These are phyloP conservation scores for Aurelia aurita DNA, from an alignment of 30 jellyfish, hydroid and myxozoan genomes.

Conservation along the genomic window DNA sequence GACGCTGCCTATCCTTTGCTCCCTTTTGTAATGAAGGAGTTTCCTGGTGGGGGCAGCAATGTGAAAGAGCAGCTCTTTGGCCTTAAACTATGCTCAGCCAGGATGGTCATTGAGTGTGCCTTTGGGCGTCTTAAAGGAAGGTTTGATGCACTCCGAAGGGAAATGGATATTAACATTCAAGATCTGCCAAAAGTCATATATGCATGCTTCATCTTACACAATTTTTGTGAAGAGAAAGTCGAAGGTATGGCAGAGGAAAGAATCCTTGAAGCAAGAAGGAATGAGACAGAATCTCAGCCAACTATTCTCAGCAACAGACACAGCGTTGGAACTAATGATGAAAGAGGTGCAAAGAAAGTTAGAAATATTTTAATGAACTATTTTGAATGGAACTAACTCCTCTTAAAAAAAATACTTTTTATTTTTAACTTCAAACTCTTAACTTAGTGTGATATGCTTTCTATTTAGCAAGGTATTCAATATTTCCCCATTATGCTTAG, in stretches of 20 bases:
- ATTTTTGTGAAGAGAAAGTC: conserved; percentile 24
- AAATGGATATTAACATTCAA: conserved; percentile 46
- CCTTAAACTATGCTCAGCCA: conserved; percentile 43
- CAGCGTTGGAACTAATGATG: background rate
- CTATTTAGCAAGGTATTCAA: too few relatives aligned
- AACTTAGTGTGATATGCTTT: too few relatives aligned
- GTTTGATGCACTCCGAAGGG: conserved; percentile 52
- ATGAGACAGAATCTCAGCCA: conserved; percentile 32
- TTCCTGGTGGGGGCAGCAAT: conserved; percentile 16
- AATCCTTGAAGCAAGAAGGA: conserved; percentile 1
- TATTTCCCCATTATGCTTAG: too few relatives aligned
- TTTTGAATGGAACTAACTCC: background rate
- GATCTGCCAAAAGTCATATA: conserved; percentile 21
- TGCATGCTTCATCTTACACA: conserved; percentile 37
- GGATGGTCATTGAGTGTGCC: conserved; percentile 71
- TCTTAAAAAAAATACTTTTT: too few relatives aligned
- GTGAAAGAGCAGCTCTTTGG: conserved; percentile 53
- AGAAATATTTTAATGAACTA: background rate
- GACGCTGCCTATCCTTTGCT: conserved; percentile 33
- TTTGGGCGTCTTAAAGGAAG: conserved; percentile 68
- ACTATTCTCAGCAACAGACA: conserved; percentile 8
- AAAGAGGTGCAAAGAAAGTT: conserved; percentile 3
- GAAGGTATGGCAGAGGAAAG: conserved; percentile 15
- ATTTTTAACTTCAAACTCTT: too few relatives aligned
- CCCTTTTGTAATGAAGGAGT: conserved; percentile 20